These are phyloP conservation scores for Microctonus aethiopoides DNA, from an alignment of 2,888 invertebrate genomes.

Conservation along the genomic window DNA sequence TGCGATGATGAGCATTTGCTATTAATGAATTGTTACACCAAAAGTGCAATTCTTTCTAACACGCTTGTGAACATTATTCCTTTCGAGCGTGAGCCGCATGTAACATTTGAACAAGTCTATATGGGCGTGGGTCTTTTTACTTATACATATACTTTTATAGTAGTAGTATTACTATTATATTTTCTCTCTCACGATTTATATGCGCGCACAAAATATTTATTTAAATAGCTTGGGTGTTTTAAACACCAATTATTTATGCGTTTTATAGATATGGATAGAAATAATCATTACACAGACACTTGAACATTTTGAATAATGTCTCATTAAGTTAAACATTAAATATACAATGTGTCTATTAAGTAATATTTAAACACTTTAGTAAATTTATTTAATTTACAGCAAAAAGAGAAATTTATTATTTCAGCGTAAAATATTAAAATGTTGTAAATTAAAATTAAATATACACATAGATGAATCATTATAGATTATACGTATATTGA, in stretches of 20 bases:
- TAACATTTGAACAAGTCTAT: conserved; percentile 60
- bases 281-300: too few relatives aligned
- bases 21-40: not conserved
- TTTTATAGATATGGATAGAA: not conserved
- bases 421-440: not conserved
- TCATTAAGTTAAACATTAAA: too few relatives aligned
- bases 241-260: not conserved
- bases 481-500: not conserved
- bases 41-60: conserved; percentile 46
- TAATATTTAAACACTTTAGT: too few relatives aligned
- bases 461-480: too few relatives aligned
- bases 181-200: not conserved
- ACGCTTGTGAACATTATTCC: conserved; percentile 34
- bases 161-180: not conserved
- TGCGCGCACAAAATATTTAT: not conserved
- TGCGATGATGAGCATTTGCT: not conserved
- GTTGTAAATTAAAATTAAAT: not conserved
- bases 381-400: too few relatives aligned
- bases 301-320: too few relatives aligned
- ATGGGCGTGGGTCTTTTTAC: conserved; percentile 53
- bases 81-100: conserved; percentile 61
- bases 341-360: too few relatives aligned
- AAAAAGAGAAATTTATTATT: not conserved
- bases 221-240: not conserved
- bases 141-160: conserved; percentile 29